These are phyloP conservation scores for Sebastiscus albofasciatus DNA, from an alignment of 2,797 vertebrate genomes.

Conservation along the genomic window DNA sequence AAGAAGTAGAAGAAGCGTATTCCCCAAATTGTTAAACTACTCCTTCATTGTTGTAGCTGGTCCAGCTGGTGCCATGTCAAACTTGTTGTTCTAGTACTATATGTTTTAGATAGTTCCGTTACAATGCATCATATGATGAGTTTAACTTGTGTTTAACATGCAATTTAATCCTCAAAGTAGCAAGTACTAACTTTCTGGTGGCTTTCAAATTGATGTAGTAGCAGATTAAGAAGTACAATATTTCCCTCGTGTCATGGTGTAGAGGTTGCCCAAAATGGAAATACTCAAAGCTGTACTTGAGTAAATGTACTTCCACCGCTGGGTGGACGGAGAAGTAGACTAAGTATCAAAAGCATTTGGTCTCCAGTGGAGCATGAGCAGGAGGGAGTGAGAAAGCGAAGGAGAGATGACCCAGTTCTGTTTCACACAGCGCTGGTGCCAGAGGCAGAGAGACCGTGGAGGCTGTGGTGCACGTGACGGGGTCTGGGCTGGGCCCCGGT, in stretches of 20 bases:
- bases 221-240: neutral
- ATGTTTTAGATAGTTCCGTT: neutral
- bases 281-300: neutral
- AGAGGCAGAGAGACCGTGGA: conserved; percentile 70
- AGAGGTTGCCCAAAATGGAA: neutral
- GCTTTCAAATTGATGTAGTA: neutral
- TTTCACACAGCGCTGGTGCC: conserved; percentile 73
- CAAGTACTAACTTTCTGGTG: neutral
- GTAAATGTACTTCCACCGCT: conserved; percentile 4
- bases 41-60: neutral
- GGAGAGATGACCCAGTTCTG: conserved; percentile 81
- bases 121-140: neutral
- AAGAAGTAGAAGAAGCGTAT: neutral
- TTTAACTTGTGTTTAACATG: neutral
- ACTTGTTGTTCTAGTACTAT: neutral
- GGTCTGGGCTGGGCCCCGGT: conserved; percentile 74
- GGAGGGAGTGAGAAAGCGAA: conserved; percentile 58
- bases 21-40: neutral
- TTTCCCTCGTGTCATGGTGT: neutral
- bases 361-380: conserved; percentile 56
- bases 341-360: conserved; percentile 49
- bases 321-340: conserved; percentile 30
- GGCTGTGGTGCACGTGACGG: conserved; percentile 77
- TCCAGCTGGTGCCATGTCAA: neutral
- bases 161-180: neutral